Evolutionary conservation across 1,140 invertebrate genomes (phyloP), one percentile per base, ranked within the genome.

Genomic region (Lethrus apterus): DNA sequence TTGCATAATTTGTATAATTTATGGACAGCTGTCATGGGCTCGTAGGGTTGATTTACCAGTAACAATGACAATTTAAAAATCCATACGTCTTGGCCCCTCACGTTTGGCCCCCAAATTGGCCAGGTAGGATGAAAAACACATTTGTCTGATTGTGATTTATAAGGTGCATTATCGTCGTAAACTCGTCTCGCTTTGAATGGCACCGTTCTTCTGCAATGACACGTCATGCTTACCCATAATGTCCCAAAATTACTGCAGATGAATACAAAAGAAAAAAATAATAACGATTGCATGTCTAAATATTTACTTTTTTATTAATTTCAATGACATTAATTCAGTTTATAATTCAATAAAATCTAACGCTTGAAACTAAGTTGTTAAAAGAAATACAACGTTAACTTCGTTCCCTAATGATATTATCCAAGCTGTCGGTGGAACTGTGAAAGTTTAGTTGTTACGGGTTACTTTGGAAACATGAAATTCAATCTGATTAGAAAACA

Each of bases 131-230:
- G 54, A 56, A 56, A 56, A 54, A 54, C 51, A 51, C 47, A 54
- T 56, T 56, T 56, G 51, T 50, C 46, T 57, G 52, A 57, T 57
- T 57, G 52, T 57, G 55, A 57, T 57, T 57, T 57, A 57, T 57
- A 47, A 33, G 34, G 11, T 20, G 13, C 30, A 18, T 29, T 42
- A 29, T 42, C 30, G 19, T 4, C 3, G 8, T 20, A 15, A 21
- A 40, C 36, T 21, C 20, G 8, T 4, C 13, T 20, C 18, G 19
- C 19, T 17, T 17, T 14, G 15, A 34, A 29, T 29, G n/a, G 24
- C 7, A 29, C 24, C 24, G 24, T 29, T 7, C 24, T n/a, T 29
- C 7, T 29, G n/a, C 24, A 29, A 29, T n/a, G n/a, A 7, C 24
- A 29, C 7, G n/a, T 29, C n/a, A n/a, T 8, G 24, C 7, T 29